phyloP scores from a whole-genome alignment of 2,797 vertebrate genomes.

The Antrozous pallidus region DNA sequence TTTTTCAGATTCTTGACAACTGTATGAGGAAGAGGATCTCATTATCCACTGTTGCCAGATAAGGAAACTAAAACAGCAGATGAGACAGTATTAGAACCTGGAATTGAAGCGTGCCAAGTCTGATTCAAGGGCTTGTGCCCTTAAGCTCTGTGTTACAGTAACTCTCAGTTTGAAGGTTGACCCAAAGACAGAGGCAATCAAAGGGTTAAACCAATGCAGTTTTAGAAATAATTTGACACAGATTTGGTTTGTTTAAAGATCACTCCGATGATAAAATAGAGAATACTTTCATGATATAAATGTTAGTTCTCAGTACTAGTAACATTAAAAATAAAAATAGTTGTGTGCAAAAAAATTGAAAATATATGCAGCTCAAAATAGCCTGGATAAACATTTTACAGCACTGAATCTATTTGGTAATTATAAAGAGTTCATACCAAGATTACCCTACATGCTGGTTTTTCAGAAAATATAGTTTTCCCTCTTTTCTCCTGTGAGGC shows the following conservation, averaged over 20 bases:
- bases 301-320: not conserved
- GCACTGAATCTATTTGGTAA: not conserved
- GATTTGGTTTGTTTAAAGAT: conserved; percentile 25
- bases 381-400: not conserved
- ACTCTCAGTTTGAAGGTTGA: not conserved
- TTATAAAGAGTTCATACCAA: conserved; percentile 26
- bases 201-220: not conserved
- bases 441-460: not conserved
- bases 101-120: not conserved
- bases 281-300: not conserved
- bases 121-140: not conserved
- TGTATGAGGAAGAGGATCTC: not conserved
- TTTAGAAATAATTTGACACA: not conserved
- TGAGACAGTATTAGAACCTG: not conserved
- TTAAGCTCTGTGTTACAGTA: not conserved
- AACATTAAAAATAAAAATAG: conserved; percentile 33
- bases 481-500: not conserved
- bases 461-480: not conserved
- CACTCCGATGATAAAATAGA: not conserved
- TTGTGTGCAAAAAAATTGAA: not conserved
- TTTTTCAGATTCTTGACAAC: not conserved
- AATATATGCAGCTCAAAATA: conserved; percentile 6
- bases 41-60: not conserved
- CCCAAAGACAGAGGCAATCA: not conserved
- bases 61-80: not conserved